Conservation (phyloP, 1,140 invertebrate species). For the Drosophila novamexicana region DNA sequence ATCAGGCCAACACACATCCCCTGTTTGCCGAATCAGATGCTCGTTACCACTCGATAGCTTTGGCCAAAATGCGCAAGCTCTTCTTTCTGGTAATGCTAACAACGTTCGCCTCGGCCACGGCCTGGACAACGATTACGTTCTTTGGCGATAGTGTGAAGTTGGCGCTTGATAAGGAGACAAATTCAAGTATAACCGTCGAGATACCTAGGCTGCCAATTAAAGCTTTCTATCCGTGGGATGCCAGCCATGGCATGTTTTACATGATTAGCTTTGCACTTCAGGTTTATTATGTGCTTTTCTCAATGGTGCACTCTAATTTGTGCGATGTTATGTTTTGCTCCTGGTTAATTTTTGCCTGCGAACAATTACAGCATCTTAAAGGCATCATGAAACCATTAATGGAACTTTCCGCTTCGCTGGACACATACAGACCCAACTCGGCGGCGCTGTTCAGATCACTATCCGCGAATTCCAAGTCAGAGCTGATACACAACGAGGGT, state of each 20-base stretch:
- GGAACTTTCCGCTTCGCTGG: slow-evolving; percentile 91
- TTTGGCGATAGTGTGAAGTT: slow-evolving; percentile 89
- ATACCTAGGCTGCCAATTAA: slow-evolving; percentile 90
- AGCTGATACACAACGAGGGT: slow-evolving; percentile 85
- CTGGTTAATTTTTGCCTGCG: slow-evolving; percentile 92
- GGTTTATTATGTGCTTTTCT: slow-evolving; percentile 91
- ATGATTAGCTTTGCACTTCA: slow-evolving; percentile 89
- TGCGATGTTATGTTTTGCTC: slow-evolving; percentile 92
- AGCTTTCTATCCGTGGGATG: slow-evolving; percentile 91
- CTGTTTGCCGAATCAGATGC: slow-evolving; percentile 93
- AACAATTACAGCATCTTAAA: slow-evolving; percentile 92
- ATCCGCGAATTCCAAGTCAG: slow-evolving; percentile 86
- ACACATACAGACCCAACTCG: slow-evolving; percentile 91
- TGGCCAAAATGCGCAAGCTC: slow-evolving; percentile 91
- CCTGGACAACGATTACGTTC: slow-evolving; percentile 91
- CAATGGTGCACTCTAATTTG: slow-evolving; percentile 89
- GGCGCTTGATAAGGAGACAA: slow-evolving; percentile 89
- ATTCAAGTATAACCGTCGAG: slow-evolving; percentile 88
- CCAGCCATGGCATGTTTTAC: slow-evolving; percentile 88
- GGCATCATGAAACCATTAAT: slow-evolving; percentile 93
- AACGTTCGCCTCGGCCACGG: slow-evolving; percentile 87
- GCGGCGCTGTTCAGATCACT: slow-evolving; percentile 89
- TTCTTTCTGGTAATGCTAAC: slow-evolving; percentile 88
- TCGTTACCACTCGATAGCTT: slow-evolving; percentile 89
- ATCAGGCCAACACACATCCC: slow-evolving; percentile 92